Percentiles rank a stretch among this genome's conserved stretches.
These are phyloP conservation scores for Myxocyprinus asiaticus DNA, from an alignment of 2,113 vertebrate genomes.

Conservation along the genomic window DNA sequence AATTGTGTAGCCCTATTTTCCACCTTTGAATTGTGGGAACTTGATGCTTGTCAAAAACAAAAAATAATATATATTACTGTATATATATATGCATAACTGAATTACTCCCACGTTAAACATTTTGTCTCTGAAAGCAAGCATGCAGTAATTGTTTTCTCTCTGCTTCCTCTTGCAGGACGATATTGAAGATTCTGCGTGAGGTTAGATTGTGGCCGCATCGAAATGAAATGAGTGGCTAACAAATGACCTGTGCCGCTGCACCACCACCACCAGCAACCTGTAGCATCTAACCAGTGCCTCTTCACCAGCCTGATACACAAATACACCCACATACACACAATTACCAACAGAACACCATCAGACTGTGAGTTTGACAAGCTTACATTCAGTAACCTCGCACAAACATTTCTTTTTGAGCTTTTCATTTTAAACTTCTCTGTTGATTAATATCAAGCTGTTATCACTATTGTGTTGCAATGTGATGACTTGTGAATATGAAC, in stretches of 20 bases:
- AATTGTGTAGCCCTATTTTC: too few species aligned
- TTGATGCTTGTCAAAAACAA: background rate
- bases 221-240: slow-evolving; percentile 84
- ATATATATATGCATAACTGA: background rate
- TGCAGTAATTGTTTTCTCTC: background rate
- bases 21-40: background rate
- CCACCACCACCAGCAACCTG: slow-evolving; percentile 57
- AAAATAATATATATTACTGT: background rate
- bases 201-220: slow-evolving; percentile 87
- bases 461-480: background rate
- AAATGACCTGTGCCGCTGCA: slow-evolving; percentile 36
- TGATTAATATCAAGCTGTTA: background rate
- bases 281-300: slow-evolving; percentile 72
- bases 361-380: slow-evolving; percentile 85
- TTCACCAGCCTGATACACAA: slow-evolving; percentile 83
- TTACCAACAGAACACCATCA: slow-evolving; percentile 91
- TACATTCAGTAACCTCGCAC: slow-evolving; percentile 17
- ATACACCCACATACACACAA: slow-evolving; percentile 83
- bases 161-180: slow-evolving; percentile 78
- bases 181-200: slow-evolving; percentile 78
- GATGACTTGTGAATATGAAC: background rate
- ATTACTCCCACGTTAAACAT: background rate
- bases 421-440: too few species aligned
- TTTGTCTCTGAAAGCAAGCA: background rate
- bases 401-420: too few species aligned